A percentile compares a stretch with the other conserved stretches of the same genome.
phyloP scores from a whole-genome alignment of 1,140 invertebrate species.

The Protaetia brevitarsis region DNA sequence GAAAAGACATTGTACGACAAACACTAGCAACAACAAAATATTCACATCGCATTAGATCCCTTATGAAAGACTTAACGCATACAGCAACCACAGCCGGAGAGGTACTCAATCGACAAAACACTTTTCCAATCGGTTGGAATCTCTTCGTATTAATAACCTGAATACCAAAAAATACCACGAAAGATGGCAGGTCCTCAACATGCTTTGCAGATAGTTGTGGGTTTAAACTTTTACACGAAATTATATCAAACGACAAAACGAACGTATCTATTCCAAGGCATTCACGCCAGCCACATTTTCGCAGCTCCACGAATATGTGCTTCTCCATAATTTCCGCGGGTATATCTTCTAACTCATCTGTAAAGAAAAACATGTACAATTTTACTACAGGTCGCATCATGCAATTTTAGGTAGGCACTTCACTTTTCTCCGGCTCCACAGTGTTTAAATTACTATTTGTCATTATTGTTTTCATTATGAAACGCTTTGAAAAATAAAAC shows the following conservation, averaged over 20 bases:
- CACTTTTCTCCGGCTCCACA: not conserved
- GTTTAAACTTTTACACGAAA: not conserved
- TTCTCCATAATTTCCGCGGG: not conserved
- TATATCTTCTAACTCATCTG: not conserved
- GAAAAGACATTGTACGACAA: not conserved
- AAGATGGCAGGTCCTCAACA: not conserved
- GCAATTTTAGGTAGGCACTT: not conserved
- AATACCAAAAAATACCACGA: not conserved
- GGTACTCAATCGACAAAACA: not conserved
- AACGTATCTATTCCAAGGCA: constrained; percentile 17
- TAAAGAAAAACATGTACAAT: not conserved
- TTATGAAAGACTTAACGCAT: not conserved
- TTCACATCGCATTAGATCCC: constrained; percentile 7
- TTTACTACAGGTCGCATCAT: not conserved
- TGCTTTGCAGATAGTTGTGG: not conserved
- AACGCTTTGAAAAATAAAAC: too few relatives aligned
- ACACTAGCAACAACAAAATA: not conserved
- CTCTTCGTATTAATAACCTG: not conserved
- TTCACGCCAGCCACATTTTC: not conserved
- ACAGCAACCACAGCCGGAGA: not conserved
- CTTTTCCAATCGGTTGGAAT: not conserved
- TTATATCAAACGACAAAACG: not conserved
- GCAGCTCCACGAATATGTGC: not conserved
- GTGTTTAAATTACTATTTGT: not conserved
- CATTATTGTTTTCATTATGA: not conserved